Percentiles rank a stretch among this genome's conserved stretches.
Conservation (phyloP, 2,113 vertebrate genomes). For the Epinephelus lanceolatus region DNA sequence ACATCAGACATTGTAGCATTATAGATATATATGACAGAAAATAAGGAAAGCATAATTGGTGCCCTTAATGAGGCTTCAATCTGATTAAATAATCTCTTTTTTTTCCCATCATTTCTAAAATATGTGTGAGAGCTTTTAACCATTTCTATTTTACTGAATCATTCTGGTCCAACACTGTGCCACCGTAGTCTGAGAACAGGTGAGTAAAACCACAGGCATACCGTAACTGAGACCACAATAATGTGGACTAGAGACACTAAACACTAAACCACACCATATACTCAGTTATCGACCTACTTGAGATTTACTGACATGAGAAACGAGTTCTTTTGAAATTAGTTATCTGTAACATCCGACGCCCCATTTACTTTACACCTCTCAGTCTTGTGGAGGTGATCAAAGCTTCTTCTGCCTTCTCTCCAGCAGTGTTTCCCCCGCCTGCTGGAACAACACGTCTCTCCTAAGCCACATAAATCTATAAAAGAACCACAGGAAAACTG, state of each 20-base stretch:
- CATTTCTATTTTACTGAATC: not conserved
- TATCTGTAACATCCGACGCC: slow-evolving; percentile 12
- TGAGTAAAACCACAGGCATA: not conserved
- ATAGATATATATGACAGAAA: too few relatives aligned
- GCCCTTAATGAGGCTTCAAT: not conserved
- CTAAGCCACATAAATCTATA: slow-evolving; percentile 61
- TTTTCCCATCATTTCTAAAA: not conserved
- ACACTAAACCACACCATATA: not conserved
- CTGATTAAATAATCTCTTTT: not conserved
- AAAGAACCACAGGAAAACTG: slow-evolving; percentile 28
- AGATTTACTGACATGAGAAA: slow-evolving; percentile 25
- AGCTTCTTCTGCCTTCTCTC: slow-evolving; percentile 32
- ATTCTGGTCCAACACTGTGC: not conserved
- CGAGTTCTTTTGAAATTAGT: slow-evolving; percentile 26
- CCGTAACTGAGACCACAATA: not conserved
- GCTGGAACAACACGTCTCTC: slow-evolving; percentile 33
- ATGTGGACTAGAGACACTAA: not conserved
- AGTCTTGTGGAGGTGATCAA: slow-evolving; percentile 26
- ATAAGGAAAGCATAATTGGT: too few relatives aligned
- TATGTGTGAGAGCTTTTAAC: not conserved
- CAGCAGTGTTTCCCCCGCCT: slow-evolving; percentile 14
- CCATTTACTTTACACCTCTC: slow-evolving; percentile 41
- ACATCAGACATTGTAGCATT: too few relatives aligned
- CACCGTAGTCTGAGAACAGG: not conserved
- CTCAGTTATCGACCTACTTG: not conserved